Evolutionary conservation across 2,797 vertebrate genomes (phyloP).

Genomic region (Clarias fuscus): DNA sequence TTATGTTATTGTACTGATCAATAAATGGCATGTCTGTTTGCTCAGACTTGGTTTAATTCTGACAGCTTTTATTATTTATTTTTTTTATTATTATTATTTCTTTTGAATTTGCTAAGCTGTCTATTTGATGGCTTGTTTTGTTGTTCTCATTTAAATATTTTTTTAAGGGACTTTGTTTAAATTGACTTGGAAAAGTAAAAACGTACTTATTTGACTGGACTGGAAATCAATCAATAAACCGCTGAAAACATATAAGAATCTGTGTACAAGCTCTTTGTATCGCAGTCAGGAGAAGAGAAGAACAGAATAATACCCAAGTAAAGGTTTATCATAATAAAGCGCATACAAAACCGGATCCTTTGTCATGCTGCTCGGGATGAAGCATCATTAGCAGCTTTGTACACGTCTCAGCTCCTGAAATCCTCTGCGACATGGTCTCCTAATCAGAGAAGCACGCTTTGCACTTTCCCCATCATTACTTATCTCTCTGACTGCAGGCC

Average conservation of each 20-base stretch:
- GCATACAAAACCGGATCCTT: neutral
- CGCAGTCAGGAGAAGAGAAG: neutral
- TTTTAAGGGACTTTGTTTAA: neutral
- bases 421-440: neutral
- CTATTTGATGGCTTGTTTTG: neutral
- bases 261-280: too few relatives aligned
- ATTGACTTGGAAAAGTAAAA: neutral
- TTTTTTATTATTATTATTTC: neutral
- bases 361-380: neutral
- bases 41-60: neutral
- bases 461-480: constrained; percentile 1
- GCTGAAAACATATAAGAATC: too few relatives aligned
- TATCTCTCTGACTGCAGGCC: constrained; percentile 4
- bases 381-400: neutral
- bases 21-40: neutral
- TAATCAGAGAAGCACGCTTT: constrained; percentile 9
- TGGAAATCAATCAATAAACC: neutral
- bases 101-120: neutral
- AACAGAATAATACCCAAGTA: neutral
- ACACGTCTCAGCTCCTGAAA: neutral
- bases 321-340: neutral
- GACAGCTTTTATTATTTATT: neutral
- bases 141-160: neutral
- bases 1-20: neutral
- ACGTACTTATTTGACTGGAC: neutral